Base-by-base conservation (phyloP, 1,140 invertebrate genomes). In the Drosophila rufa region DNA sequence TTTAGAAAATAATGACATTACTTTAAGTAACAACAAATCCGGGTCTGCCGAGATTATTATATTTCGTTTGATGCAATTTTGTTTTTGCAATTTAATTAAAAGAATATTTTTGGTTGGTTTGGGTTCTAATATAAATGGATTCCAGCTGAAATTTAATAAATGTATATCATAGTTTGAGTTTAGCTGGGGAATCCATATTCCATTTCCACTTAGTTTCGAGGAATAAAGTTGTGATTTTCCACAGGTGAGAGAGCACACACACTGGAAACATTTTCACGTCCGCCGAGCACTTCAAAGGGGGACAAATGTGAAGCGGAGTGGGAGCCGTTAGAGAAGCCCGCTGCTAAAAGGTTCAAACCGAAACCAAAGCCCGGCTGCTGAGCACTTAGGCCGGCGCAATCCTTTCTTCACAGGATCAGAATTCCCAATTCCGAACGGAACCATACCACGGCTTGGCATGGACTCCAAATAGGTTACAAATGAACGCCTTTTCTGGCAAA, bases 401-500 rank as follows among this genome's bases (percentile, higher is more conserved):
- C 71, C 71, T 75, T 75, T 73, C 69, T 73, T 73, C 22, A 30
- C 42, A 75, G 71, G 71, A 75, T 75, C 71, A 75, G 42, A 56
- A 75, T 25, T 73, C 50, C 71, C 61, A 55, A 70, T 68, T 67
- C 40, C 56, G 17, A 73, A 53, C 17, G 25, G 60, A 48, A 42
- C 30, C 48, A 38, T 55, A 27, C 43, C 30, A 62, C 36, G 51
- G 50, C 53, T 48, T 69, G 46, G 53, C 43, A 36, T 50, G 38
- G 62, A 80, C 53, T 71, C 25, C 67, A 79, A 79, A 79, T 64
- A 58, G 83, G 75, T 76, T 80, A 73, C 80, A 79, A 74, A 74
- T 83, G 80, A 87, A 73, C 45, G 67, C 69, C 67, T 59, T 53
- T 53, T 56, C 64, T 36, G 15, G 30, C 47, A n/a, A 73, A 42